Base-by-base conservation (phyloP, 2,888 invertebrate species). In the Arrhopalites spinosus region DNA sequence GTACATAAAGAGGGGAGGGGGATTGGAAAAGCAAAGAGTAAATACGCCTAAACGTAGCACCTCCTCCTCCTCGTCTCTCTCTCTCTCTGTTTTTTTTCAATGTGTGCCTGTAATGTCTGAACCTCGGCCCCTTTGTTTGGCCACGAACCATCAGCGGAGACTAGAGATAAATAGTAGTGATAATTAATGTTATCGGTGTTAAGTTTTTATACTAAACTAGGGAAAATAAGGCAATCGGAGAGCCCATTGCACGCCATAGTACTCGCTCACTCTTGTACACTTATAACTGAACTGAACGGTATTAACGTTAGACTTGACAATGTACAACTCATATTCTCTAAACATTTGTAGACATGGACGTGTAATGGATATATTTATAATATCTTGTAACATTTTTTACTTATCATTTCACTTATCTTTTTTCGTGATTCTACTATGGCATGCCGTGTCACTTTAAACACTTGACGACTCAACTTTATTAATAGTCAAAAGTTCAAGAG, bases 141-240 rank as follows among this genome's bases (percentile, higher is more conserved):
- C 53, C 70, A 70, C 70, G 70, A 70, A 70, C 70, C 70, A 70
- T 70, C 59, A 30, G 25, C 13, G 70, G 50, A 47, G 47, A 25
- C 61, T 72, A 63, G 36, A 72, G 71, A 72, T 72, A 72, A 72
- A 72, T 61, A 72, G 61, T 43, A 29, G 25, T 72, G 71, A 72
- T 72, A 72, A 72, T 72, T 72, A 72, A 72, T 72, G 71, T 72
- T 72, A 61, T 61, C 61, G 71, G 61, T 72, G 61, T 72, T 72
- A 43, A 63, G 25, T 61, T 27, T 61, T 50, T 50, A 29, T 69
- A 27, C n/a, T 36, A 36, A 36, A 36, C 36, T 36, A 36, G 36
- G 36, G 36, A 56, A 56, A 56, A 15, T n/a, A n/a, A n/a, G n/a
- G n/a, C n/a, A 36, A 11, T 36, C 5, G 36, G 36, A 36, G 3